Percentiles rank a stretch among this genome's conserved stretches.
Evolutionary conservation across 2,888 invertebrate genomes (phyloP).

Genomic region (Conchocele bisecta): DNA sequence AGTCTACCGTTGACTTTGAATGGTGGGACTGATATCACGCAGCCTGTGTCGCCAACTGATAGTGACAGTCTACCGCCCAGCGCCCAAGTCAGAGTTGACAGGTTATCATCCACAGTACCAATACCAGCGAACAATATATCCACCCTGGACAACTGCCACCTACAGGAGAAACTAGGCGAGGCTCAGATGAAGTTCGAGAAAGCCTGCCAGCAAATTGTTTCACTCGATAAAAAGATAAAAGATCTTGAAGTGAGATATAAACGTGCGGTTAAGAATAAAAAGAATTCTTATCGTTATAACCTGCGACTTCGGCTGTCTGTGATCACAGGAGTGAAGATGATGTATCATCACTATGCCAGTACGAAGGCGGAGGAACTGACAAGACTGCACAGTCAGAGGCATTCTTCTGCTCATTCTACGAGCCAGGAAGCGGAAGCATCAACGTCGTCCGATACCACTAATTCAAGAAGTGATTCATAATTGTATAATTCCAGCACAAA

Average conservation of each 20-base stretch:
- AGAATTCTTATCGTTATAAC: slow-evolving; percentile 78
- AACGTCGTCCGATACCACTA: slow-evolving; percentile 41
- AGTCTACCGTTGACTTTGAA: too few relatives aligned
- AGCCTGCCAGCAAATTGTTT: slow-evolving; percentile 77
- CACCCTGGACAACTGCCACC: slow-evolving; percentile 56
- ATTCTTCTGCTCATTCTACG: slow-evolving; percentile 41
- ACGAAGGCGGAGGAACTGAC: slow-evolving; percentile 78
- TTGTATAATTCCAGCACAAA: too few relatives aligned
- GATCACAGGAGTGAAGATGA: slow-evolving; percentile 80
- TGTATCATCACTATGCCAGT: slow-evolving; percentile 80
- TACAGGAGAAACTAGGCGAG: slow-evolving; percentile 65
- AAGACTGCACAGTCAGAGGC: slow-evolving; percentile 67
- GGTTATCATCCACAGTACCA: too few relatives aligned
- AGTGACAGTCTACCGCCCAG: too few relatives aligned
- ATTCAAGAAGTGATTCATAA: too few relatives aligned
- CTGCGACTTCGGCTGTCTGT: slow-evolving; percentile 75
- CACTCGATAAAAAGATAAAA: slow-evolving; percentile 77
- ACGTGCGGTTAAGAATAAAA: slow-evolving; percentile 77
- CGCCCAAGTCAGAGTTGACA: too few relatives aligned
- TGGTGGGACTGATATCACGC: too few relatives aligned
- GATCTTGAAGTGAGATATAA: slow-evolving; percentile 78
- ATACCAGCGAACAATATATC: too few relatives aligned
- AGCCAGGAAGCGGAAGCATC: slow-evolving; percentile 14
- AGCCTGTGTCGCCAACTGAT: too few relatives aligned
- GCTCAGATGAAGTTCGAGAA: slow-evolving; percentile 74